Percentiles rank a stretch among this genome's conserved stretches.
Evolutionary conservation across 2,888 invertebrate genomes (phyloP).

Genomic region (Uloborus plumipes): DNA sequence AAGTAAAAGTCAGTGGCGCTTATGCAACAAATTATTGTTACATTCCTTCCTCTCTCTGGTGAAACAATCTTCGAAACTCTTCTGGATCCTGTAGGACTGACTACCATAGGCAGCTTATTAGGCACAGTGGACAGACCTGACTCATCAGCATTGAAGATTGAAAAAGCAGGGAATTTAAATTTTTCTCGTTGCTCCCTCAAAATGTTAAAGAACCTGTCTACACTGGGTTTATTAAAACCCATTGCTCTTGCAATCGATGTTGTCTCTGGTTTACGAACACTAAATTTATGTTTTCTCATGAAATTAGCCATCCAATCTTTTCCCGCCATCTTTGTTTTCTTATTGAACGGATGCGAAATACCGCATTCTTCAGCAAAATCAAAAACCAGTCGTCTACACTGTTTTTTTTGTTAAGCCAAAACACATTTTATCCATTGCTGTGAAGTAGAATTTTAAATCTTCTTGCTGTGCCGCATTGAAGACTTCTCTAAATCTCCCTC

Average conservation of each 20-base stretch:
- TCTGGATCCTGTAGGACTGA: too few relatives aligned
- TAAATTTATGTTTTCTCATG: constrained; percentile 6
- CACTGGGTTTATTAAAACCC: neutral
- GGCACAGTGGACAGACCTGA: too few relatives aligned
- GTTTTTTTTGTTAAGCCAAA: neutral
- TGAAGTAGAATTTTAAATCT: constrained; percentile 1
- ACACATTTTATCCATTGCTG: neutral
- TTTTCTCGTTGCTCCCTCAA: too few relatives aligned
- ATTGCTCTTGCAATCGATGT: neutral
- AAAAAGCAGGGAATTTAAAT: too few relatives aligned
- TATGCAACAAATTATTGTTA: too few relatives aligned
- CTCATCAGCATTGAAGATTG: too few relatives aligned
- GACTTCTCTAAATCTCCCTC: neutral
- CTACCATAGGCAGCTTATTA: too few relatives aligned
- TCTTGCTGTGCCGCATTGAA: constrained; percentile 2
- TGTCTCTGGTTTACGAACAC: constrained; percentile 1
- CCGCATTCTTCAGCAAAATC: constrained; percentile 1
- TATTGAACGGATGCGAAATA: constrained; percentile 1
- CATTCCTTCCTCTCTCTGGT: too few relatives aligned
- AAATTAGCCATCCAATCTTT: constrained; percentile 7
- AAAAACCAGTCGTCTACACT: constrained; percentile 3
- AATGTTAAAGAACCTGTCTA: constrained; percentile 2
- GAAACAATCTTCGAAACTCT: too few relatives aligned
- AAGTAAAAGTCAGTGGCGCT: too few relatives aligned
- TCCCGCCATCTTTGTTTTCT: constrained; percentile 1